A percentile compares a stretch with the other conserved stretches of the same genome.
These are phyloP conservation scores for Podarcis lilfordi DNA, from an alignment of 2,797 vertebrate genomes.

Conservation along the genomic window DNA sequence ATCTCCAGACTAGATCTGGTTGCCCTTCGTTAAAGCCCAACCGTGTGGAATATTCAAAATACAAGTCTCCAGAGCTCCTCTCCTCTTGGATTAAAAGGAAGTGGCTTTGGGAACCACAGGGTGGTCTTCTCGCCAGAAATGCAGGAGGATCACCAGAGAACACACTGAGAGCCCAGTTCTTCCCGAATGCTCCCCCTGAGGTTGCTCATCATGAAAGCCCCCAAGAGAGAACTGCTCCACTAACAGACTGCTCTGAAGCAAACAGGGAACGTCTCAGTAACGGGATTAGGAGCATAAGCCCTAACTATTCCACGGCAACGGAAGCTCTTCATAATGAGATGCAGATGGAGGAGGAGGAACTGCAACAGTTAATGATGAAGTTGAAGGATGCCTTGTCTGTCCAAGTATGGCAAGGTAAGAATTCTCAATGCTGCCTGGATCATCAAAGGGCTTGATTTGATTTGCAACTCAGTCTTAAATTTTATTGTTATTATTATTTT, in stretches of 20 bases:
- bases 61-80: slow-evolving; percentile 19
- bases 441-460: neutral
- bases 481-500: too few relatives aligned
- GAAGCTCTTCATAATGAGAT: slow-evolving; percentile 9
- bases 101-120: slow-evolving; percentile 11
- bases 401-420: slow-evolving; percentile 72
- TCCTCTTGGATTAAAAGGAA: slow-evolving; percentile 1
- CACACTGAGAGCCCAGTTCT: neutral
- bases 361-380: slow-evolving; percentile 77
- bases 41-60: neutral
- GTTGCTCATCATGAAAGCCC: slow-evolving; percentile 7
- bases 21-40: slow-evolving; percentile 20
- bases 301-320: neutral
- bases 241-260: neutral
- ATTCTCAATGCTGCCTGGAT: neutral
- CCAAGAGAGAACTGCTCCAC: neutral
- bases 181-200: neutral
- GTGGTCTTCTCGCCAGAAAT: neutral
- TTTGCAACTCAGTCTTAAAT: neutral
- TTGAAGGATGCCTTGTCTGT: slow-evolving; percentile 76
- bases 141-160: slow-evolving; percentile 15
- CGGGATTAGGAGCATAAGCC: neutral
- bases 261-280: neutral
- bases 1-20: slow-evolving; percentile 30
- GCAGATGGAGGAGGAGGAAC: slow-evolving; percentile 64